Base-by-base conservation (phyloP, 2,888 invertebrate genomes). In the Agonum fuliginosum region DNA sequence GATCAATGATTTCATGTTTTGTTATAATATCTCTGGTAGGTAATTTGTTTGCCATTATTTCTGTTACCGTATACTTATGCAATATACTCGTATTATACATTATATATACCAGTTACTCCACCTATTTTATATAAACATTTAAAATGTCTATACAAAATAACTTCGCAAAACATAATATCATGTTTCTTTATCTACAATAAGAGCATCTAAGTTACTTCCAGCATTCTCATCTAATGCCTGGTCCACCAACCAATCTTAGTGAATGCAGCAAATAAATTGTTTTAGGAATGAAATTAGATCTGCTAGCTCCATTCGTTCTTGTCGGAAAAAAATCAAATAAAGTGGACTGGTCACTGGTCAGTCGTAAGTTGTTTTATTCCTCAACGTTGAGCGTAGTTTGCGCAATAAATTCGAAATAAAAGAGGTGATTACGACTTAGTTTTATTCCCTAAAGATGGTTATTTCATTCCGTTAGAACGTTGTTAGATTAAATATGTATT, bases 281-380 rank as follows among this genome's bases (percentile, higher is more conserved):
- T 71, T 48, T 71, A 48, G 8, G 51, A 71, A 51, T 71, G 71
- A 71, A 71, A 71, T 71, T 46, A 48, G 51, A 71, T 71, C 71
- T 48, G 14, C 30, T 71, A 22, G 71, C 51, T 71, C 51, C 51
- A 71, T 71, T 71, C 51, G 71, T 71, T 51, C 71, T 27, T 10
- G 30, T 48, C 41, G 27, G 71, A 51, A 71, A 70, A n/a, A 70
- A 48, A 48, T 71, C 71, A 51, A 48, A 71, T 48, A 71, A 71
- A 71, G 48, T 71, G 67, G 67, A 67, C 67, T 10, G 37, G 67
- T 67, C 67, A 67, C 67, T 10, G 37, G 67, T 67, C 67, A 30
- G 12, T 14, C 22, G 67, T 17, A 27, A 27, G 30, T 67, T 67
- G 58, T 67, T 67, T 43, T 67, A 67, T 67, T 41, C 2, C 37